Percentiles rank a stretch among this genome's conserved stretches.
Evolutionary conservation across 2,797 vertebrate genomes (phyloP).

Genomic region (Glossophaga mutica): DNA sequence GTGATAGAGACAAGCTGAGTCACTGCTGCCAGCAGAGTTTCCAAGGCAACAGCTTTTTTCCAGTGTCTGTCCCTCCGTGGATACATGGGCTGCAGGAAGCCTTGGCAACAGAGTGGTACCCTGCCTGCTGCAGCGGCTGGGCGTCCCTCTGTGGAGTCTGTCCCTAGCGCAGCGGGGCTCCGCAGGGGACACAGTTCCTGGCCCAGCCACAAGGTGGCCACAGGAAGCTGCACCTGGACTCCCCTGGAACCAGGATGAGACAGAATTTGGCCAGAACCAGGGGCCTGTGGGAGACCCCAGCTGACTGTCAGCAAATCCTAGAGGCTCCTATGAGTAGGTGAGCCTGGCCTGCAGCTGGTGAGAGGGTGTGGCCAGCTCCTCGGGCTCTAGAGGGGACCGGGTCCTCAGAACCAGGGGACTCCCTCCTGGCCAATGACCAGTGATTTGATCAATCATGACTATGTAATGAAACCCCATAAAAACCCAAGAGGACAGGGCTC

Average conservation of each 20-base stretch:
- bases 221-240: background rate
- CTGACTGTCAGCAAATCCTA: background rate
- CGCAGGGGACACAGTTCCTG: background rate
- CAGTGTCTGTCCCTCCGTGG: constrained; percentile 41
- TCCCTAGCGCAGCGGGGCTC: background rate
- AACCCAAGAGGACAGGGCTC: background rate
- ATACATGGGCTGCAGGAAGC: constrained; percentile 34
- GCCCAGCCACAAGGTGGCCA: background rate
- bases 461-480: background rate
- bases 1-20: constrained; percentile 47
- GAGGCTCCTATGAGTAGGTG: background rate
- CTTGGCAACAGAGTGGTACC: constrained; percentile 31
- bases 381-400: background rate
- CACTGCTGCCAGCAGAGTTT: constrained; percentile 48
- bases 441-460: background rate
- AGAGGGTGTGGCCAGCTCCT: rapidly evolving
- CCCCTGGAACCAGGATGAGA: background rate
- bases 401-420: background rate
- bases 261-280: background rate
- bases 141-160: background rate
- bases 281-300: background rate
- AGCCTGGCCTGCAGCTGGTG: background rate
- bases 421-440: background rate
- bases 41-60: constrained; percentile 63
- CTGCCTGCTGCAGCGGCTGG: background rate